phyloP scores from a whole-genome alignment of 2,888 invertebrate genomes.

The Cyclophora punctaria region DNA sequence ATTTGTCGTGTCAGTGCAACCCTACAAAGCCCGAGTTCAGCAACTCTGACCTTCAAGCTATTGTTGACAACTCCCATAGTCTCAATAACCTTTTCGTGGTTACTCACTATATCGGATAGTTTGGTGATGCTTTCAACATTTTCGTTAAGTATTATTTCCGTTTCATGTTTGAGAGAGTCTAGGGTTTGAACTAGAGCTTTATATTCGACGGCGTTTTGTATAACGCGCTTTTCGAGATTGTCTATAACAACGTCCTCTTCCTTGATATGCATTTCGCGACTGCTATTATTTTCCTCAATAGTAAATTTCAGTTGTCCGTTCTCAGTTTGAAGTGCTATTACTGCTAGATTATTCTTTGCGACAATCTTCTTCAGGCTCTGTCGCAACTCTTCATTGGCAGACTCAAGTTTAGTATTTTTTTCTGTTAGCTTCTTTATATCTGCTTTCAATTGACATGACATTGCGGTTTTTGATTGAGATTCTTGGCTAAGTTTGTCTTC shows the following conservation, averaged over 20 bases:
- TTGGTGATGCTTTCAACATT: slow-evolving; percentile 2
- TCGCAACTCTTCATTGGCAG: slow-evolving; percentile 23
- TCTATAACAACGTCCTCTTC: slow-evolving; percentile 40
- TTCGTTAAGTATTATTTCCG: slow-evolving; percentile 2
- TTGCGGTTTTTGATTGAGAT: slow-evolving; percentile 16
- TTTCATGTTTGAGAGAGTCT: slow-evolving; percentile 3
- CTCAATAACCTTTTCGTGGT: background rate
- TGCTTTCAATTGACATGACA: slow-evolving; percentile 19
- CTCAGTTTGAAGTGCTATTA: slow-evolving; percentile 33
- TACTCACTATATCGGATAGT: background rate
- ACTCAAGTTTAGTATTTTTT: slow-evolving; percentile 23
- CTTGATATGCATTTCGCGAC: slow-evolving; percentile 33
- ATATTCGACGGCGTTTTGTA: no score
- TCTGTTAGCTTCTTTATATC: slow-evolving; percentile 23
- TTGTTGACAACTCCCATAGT: slow-evolving; percentile 5
- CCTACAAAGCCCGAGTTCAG: slow-evolving; percentile 14
- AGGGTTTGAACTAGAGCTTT: no score
- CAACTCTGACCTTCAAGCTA: slow-evolving; percentile 8
- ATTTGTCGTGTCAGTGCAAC: slow-evolving; percentile 13
- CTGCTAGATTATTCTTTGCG: slow-evolving; percentile 24
- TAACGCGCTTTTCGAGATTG: slow-evolving; percentile 23
- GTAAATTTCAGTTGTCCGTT: slow-evolving; percentile 38
- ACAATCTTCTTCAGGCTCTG: slow-evolving; percentile 27
- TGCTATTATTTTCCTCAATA: slow-evolving; percentile 39
- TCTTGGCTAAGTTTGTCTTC: slow-evolving; percentile 19